These are phyloP conservation scores for Pilophorus perplexus DNA, from an alignment of 2,888 invertebrate genomes.

Conservation along the genomic window DNA sequence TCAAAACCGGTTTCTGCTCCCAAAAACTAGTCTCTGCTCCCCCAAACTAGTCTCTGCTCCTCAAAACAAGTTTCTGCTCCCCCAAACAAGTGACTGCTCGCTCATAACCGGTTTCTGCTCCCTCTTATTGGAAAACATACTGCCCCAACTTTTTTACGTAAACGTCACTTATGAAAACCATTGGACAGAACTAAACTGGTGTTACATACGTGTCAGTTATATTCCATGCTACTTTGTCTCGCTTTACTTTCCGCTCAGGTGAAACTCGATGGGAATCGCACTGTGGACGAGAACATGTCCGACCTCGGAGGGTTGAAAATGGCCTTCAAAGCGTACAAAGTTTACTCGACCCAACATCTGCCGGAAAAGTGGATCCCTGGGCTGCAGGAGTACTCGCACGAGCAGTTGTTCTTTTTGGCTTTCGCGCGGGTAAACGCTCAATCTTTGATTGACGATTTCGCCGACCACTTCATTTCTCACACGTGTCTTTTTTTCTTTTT, in stretches of 20 bases:
- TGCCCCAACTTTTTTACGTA: too few species aligned
- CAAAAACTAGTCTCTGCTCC: too few species aligned
- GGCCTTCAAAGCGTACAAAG: constrained; percentile 26
- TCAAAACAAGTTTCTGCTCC: too few species aligned
- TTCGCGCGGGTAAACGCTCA: constrained; percentile 24
- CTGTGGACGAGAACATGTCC: constrained; percentile 30
- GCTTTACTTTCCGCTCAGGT: constrained; percentile 13
- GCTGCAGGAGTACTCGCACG: constrained; percentile 14
- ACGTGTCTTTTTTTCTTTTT: background rate
- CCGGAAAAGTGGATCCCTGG: constrained; percentile 21
- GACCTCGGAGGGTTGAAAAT: constrained; percentile 24
- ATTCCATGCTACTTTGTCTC: background rate
- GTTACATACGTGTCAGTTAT: background rate
- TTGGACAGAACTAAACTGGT: background rate
- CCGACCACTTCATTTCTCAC: background rate
- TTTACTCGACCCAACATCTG: background rate
- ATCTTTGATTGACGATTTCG: too few species aligned
- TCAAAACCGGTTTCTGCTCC: too few species aligned
- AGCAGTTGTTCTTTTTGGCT: constrained; percentile 30
- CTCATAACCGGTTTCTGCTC: too few species aligned
- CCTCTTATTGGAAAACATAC: too few species aligned
- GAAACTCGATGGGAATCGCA: constrained; percentile 10
- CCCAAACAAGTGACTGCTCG: too few species aligned
- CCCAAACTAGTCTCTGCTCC: too few species aligned
- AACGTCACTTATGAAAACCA: too few species aligned